These are phyloP conservation scores for Sminthurinus signatus DNA, from an alignment of 1,140 invertebrate genomes.

Conservation along the genomic window DNA sequence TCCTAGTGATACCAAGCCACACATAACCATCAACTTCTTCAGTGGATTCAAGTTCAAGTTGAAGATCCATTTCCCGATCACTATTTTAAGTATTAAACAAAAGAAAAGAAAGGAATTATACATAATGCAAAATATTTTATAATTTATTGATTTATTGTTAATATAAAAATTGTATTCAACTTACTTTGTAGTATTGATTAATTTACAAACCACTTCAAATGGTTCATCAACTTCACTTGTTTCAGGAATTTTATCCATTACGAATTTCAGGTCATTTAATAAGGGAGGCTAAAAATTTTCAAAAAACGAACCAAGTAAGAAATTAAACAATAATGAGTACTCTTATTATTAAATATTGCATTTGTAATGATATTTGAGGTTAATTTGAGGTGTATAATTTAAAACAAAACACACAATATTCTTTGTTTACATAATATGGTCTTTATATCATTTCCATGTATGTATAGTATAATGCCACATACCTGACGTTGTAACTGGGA, in stretches of 20 bases:
- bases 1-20: neutral
- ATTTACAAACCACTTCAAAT: constrained; percentile 31
- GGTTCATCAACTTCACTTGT: constrained; percentile 25
- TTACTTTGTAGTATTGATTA: constrained; percentile 36
- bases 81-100: constrained; percentile 14
- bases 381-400: constrained; percentile 20
- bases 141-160: neutral
- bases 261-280: constrained; percentile 35
- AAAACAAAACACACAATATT: neutral
- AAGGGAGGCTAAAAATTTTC: constrained; percentile 23
- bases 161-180: neutral
- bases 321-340: neutral
- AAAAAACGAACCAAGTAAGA: neutral
- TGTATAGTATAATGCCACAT: too few species aligned
- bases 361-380: neutral
- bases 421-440: neutral
- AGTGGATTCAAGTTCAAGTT: constrained; percentile 29
- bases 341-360: neutral
- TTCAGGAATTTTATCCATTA: constrained; percentile 27
- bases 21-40: neutral
- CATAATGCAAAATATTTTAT: neutral
- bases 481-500: constrained; percentile 87
- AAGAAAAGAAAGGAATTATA: neutral
- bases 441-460: constrained; percentile 42
- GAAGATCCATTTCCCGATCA: constrained; percentile 38